These are phyloP conservation scores for Operophtera brumata DNA, from an alignment of 2,888 invertebrate genomes.

Conservation along the genomic window DNA sequence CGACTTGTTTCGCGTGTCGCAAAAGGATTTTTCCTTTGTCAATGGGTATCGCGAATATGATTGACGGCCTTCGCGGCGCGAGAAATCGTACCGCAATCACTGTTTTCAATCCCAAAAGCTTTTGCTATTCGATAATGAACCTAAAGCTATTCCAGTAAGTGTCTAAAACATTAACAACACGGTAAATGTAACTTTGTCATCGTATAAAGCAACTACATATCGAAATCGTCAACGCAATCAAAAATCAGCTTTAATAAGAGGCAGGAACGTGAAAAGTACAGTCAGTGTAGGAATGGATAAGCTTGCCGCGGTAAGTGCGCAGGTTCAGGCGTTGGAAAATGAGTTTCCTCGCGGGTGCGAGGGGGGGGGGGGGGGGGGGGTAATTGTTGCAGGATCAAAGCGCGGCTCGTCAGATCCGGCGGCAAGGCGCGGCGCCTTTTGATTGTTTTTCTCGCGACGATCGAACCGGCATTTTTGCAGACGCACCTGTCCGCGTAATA, in stretches of 20 bases:
- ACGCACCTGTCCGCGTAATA: conserved; percentile 57
- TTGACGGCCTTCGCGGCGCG: conserved; percentile 72
- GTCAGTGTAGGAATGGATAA: conserved; percentile 17
- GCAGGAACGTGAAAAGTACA: conserved; percentile 1
- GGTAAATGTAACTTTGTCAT: conserved; percentile 27
- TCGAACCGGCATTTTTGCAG: conserved; percentile 54
- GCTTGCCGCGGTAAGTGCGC: conserved; percentile 60
- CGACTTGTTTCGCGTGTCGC: conserved; percentile 59
- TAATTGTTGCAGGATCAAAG: conserved; percentile 71
- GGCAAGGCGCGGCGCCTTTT: conserved; percentile 66
- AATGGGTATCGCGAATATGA: conserved; percentile 68
- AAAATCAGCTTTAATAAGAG: conserved; percentile 33
- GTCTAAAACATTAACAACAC: conserved; percentile 1
- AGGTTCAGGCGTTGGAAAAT: conserved; percentile 75
- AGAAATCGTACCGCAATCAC: conserved; percentile 49
- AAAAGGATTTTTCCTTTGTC: conserved; percentile 78
- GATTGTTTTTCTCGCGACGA: conserved; percentile 71
- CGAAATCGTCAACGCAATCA: conserved; percentile 10
- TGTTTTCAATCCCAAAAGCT: conserved; percentile 6
- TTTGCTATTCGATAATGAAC: conserved; percentile 23
- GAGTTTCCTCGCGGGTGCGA: conserved; percentile 65
- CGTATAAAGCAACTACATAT: conserved; percentile 32
- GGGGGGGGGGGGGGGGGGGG: conserved; percentile 47
- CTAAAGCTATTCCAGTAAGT: conserved; percentile 23
- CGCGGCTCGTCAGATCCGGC: conserved; percentile 58